These are phyloP conservation scores for Amphiprion percula DNA, from an alignment of 2,113 vertebrate genomes.

Conservation along the genomic window DNA sequence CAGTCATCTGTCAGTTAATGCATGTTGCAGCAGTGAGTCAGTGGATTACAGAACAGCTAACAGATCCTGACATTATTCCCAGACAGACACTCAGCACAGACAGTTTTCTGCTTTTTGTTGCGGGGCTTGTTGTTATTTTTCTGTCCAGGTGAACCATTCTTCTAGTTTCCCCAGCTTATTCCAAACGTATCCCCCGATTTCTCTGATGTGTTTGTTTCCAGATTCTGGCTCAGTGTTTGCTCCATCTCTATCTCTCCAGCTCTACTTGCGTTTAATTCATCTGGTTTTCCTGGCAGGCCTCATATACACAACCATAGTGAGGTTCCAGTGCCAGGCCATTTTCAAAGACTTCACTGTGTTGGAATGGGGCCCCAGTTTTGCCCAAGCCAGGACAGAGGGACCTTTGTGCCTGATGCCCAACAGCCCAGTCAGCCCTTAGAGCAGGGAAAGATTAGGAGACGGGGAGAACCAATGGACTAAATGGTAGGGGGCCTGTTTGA, in stretches of 20 bases:
- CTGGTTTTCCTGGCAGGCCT: slow-evolving; percentile 69
- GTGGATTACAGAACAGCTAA: slow-evolving; percentile 14
- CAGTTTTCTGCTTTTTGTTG: slow-evolving; percentile 8
- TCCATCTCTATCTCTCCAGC: slow-evolving; percentile 34
- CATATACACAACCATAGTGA: slow-evolving; percentile 54
- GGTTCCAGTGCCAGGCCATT: slow-evolving; percentile 70
- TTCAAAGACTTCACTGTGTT: slow-evolving; percentile 82
- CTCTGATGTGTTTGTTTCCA: slow-evolving; percentile 29
- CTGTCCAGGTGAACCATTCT: neutral
- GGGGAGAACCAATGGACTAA: slow-evolving; percentile 63
- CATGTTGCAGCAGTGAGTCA: slow-evolving; percentile 22
- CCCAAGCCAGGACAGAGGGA: slow-evolving; percentile 77
- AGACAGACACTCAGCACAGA: neutral
- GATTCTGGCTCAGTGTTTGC: slow-evolving; percentile 19
- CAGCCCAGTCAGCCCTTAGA: slow-evolving; percentile 62
- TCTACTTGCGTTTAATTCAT: slow-evolving; percentile 64
- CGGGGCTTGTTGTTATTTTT: neutral
- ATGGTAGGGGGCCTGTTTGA: slow-evolving; percentile 74
- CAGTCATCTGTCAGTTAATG: slow-evolving; percentile 30
- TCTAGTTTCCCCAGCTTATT: neutral
- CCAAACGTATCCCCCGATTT: neutral
- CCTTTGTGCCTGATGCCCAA: slow-evolving; percentile 79
- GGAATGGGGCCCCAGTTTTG: slow-evolving; percentile 72
- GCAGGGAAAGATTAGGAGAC: slow-evolving; percentile 67
- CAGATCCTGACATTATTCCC: neutral